Evolutionary conservation across 1,140 invertebrate species (phyloP).

Genomic region (Pseudoatta argentina): DNA sequence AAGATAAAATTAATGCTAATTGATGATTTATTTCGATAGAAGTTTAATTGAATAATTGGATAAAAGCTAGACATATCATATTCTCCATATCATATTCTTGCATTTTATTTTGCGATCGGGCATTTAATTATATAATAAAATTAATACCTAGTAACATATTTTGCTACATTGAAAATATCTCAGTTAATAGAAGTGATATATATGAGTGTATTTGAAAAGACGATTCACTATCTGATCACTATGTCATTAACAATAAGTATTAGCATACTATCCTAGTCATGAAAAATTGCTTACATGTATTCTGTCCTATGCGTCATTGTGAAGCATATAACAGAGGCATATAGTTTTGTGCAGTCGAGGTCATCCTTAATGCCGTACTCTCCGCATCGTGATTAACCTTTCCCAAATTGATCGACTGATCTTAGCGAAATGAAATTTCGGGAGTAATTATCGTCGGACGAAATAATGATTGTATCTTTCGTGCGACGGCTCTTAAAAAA

Average conservation of each 20-base stretch:
- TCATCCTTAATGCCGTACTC: slow-evolving; percentile 43
- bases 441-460: not conserved
- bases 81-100: not conserved
- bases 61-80: not conserved
- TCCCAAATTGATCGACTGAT: slow-evolving; percentile 31
- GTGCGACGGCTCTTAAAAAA: not conserved
- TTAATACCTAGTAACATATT: not conserved
- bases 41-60: not conserved
- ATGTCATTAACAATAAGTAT: not conserved
- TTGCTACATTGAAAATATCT: not conserved
- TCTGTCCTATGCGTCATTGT: slow-evolving; percentile 15
- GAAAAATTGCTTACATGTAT: not conserved
- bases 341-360: slow-evolving; percentile 37
- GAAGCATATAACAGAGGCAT: slow-evolving; percentile 11
- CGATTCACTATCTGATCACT: not conserved
- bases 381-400: slow-evolving; percentile 42
- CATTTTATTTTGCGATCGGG: not conserved
- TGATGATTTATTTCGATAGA: not conserved
- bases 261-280: not conserved
- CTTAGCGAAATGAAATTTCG: slow-evolving; percentile 18
- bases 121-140: slow-evolving; percentile 1
- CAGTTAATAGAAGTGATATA: not conserved
- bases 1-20: slow-evolving; percentile 17
- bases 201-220: not conserved
- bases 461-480: slow-evolving; percentile 2